Conservation (phyloP, 1,140 invertebrate genomes). For the Ridgeia piscesae region DNA sequence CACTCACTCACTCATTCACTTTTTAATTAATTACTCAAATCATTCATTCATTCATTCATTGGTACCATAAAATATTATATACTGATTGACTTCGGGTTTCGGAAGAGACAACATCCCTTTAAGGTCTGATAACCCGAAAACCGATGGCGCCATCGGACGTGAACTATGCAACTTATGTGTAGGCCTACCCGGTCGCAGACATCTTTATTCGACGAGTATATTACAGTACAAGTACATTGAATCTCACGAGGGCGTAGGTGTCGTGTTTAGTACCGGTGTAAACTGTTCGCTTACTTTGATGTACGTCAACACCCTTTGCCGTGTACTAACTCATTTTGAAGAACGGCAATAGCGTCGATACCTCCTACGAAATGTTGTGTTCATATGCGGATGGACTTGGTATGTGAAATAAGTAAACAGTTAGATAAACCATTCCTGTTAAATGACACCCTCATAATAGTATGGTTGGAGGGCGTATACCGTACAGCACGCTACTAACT, state of each 20-base stretch:
- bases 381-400: neutral
- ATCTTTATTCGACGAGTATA: neutral
- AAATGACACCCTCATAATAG: neutral
- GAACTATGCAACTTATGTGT: neutral
- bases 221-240: neutral
- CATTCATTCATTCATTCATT: no score
- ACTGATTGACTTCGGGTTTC: no score
- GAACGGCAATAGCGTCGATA: neutral
- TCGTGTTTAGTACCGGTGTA: neutral
- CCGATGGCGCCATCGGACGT: neutral
- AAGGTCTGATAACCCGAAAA: neutral
- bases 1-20: no score
- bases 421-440: neutral
- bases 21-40: no score
- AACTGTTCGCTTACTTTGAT: neutral
- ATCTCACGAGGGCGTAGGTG: neutral
- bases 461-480: neutral
- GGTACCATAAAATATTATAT: no score
- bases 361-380: neutral
- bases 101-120: no score
- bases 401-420: neutral
- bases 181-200: neutral
- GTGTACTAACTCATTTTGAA: neutral
- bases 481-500: neutral
- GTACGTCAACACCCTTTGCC: neutral